Conservation (phyloP, 2,113 vertebrate genomes). For the Halcyon senegalensis region DNA sequence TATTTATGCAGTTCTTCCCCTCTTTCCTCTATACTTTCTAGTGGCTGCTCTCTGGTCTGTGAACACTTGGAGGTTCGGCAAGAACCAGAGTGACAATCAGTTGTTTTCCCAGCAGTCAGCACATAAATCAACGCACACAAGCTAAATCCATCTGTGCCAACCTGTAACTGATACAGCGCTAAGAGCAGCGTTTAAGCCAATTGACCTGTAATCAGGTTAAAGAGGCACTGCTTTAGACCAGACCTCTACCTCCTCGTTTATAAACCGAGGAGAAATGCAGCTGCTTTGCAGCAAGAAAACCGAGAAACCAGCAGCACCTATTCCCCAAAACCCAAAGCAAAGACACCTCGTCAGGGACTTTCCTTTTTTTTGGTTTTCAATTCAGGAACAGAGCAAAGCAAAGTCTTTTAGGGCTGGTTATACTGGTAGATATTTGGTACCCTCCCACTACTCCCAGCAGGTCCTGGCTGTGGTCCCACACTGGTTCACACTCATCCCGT, state of each 20-base stretch:
- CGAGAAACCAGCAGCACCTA: background rate
- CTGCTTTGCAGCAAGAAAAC: background rate
- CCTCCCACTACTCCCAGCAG: background rate
- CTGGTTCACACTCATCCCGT: fast-evolving
- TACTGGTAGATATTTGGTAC: background rate
- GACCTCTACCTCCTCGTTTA: fast-evolving
- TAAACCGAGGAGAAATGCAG: background rate
- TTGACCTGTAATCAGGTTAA: background rate
- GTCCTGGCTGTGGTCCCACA: background rate
- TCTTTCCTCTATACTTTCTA: background rate
- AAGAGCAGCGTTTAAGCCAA: background rate
- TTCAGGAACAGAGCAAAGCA: background rate
- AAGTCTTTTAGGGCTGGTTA: background rate
- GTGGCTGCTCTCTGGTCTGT: fast-evolving
- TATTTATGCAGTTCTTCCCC: background rate
- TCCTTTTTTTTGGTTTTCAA: background rate
- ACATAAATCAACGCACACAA: background rate
- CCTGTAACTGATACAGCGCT: background rate
- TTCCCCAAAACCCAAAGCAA: background rate
- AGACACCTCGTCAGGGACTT: background rate
- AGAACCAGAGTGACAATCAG: background rate
- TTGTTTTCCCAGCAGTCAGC: background rate
- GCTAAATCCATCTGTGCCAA: background rate
- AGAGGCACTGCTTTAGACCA: background rate
- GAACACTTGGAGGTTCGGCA: background rate